Evolutionary conservation across 2,888 invertebrate species (phyloP), one percentile per base, ranked within the genome.

Genomic region (Pantelozetes paolii): DNA sequence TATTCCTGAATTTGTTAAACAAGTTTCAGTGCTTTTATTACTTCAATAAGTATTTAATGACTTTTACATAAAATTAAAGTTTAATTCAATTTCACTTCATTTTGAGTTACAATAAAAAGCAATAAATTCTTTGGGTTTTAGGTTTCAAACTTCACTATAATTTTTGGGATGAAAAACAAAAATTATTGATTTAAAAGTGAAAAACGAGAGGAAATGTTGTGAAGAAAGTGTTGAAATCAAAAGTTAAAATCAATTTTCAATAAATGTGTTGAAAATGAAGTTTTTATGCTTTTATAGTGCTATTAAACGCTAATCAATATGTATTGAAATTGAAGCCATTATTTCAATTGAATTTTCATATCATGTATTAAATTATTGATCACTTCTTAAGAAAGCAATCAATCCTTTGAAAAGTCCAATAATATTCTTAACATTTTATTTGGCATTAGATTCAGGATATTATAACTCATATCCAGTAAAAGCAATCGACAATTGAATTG

Each of bases 41-140:
- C 26, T 54, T 23, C 11, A 8, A 54, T 54, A 11, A 54, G 23
- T 54, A 54, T 54, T 54, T 54, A 54, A 54, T 54, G 54, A 54
- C 26, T 13, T 36, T 36, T 36, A 36, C 36, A 36, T 36, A 36
- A 36, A 36, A 8, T 36, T n/a, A n/a, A 36, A 36, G 9, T 36
- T 36, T 36, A 36, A 36, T 36, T 36, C 36, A 36, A 36, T 36
- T 36, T 36, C 36, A 36, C 36, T 36, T 36, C 36, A 36, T 36
- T 36, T 36, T 9, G 9, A 5, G 9, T 36, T 36, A 36, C 5
- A 8, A 36, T 36, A 36, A 36, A 36, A 9, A 8, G 36, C 9
- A 36, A 36, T 36, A 36, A 36, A 36, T 36, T 36, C 36, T 9
- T 36, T 8, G 9, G 36, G 6, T 36, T 36, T 36, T 9, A 36